Base-by-base conservation (phyloP, 2,113 vertebrate genomes). In the Trematocara nigrifrons region DNA sequence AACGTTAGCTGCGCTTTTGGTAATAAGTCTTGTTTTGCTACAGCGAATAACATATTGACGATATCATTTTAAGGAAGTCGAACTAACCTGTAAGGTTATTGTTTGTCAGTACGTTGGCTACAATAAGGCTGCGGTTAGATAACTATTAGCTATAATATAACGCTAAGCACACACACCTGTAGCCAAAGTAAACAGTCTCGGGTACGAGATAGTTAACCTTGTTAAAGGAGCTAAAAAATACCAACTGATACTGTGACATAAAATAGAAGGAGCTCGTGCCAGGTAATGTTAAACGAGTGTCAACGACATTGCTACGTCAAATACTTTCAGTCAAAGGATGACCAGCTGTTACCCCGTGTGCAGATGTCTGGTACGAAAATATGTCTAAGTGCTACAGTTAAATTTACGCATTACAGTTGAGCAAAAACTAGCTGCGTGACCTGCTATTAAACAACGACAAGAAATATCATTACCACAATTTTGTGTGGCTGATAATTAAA, bases 111-210 rank as follows among this genome's bases (percentile, higher is more conserved):
- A 10, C 20, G 18, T 33, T 53, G 38, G 20, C 56, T 79, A 2
- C 18, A 64, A 10, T 35, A 69, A 12, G 51, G 38, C 49, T 35
- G 6, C 53, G 49, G 18, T 86, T 84, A 10, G 80, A 78, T 51
- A 84, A 83, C 15, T 31, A 13, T 15, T 16, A 83, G 81, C 82
- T 76, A 10, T 86, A 80, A 91, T 59, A 86, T 57, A 87, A 89
- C 80, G 42, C 77, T 59, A 16, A 61, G 15, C 51, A 84, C 81
- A 91, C 71, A 76, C 94, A 94, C 94, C 85, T 93, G 93, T 92
- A 89, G 91, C 91, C 59, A 71, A 47, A 92, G 87, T 92, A 89
- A 94, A 93, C 86, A 91, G 3, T 85, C 77, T 7, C 18, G 29
- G 82, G 80, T 84, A 52, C 51, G n/a, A 71, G 47, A n/a, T 29